Conservation (phyloP, 2,797 vertebrate species). For the Phalloptychus januarius region DNA sequence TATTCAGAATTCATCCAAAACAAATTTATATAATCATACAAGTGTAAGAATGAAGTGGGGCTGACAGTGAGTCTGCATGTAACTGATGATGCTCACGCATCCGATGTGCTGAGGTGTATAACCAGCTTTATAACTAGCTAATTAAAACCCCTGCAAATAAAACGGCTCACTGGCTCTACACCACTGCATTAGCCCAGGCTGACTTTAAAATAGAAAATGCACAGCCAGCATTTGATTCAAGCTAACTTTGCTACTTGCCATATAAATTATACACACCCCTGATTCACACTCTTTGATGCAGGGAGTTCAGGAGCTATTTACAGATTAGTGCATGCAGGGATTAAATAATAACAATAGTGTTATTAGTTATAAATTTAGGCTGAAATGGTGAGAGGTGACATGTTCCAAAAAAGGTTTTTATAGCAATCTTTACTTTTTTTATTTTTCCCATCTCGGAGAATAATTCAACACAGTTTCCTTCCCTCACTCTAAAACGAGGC, state of each 20-base stretch:
- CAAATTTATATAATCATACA: not conserved
- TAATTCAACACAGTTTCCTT: not conserved
- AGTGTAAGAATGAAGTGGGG: not conserved
- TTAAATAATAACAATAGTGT: not conserved
- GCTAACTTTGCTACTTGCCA: not conserved
- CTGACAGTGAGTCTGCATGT: not conserved
- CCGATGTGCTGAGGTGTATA: not conserved
- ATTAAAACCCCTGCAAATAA: not conserved
- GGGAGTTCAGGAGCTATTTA: not conserved
- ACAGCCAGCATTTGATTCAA: not conserved
- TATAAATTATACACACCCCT: not conserved
- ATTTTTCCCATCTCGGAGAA: not conserved
- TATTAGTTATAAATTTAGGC: no score
- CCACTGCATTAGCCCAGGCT: not conserved
- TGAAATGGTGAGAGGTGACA: not conserved
- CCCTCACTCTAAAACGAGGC: not conserved
- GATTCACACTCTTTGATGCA: not conserved
- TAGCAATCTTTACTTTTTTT: not conserved
- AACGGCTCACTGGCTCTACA: not conserved
- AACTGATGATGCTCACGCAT: not conserved
- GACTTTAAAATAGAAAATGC: conserved; percentile 7
- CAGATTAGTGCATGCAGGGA: not conserved
- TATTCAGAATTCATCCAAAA: not conserved
- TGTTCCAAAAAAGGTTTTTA: not conserved
- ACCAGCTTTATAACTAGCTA: not conserved